A percentile compares a stretch with the other conserved stretches of the same genome.
phyloP scores from a whole-genome alignment of 2,888 invertebrate genomes.

The Aspidiotus destructor region DNA sequence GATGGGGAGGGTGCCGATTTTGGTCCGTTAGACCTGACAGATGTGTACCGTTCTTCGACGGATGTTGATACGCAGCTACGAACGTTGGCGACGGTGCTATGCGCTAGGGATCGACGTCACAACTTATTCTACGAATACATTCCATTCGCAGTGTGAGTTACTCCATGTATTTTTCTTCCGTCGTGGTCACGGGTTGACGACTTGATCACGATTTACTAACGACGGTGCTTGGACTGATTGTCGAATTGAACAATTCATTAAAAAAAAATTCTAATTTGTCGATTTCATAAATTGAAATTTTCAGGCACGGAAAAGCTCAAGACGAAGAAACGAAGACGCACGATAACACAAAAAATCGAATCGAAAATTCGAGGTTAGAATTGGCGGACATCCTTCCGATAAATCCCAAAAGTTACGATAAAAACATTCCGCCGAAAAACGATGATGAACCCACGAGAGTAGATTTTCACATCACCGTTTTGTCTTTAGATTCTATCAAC shows the following conservation, averaged over 20 bases:
- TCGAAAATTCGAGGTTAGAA: constrained; percentile 56
- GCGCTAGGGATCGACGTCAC: constrained; percentile 37
- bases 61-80: constrained; percentile 37
- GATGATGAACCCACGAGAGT: constrained; percentile 78
- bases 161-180: not conserved
- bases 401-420: constrained; percentile 77
- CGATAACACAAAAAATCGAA: constrained; percentile 30
- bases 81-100: constrained; percentile 36
- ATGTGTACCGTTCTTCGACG: constrained; percentile 11
- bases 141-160: constrained; percentile 8
- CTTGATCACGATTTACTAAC: too few species aligned
- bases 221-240: too few species aligned
- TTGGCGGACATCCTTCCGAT: constrained; percentile 75
- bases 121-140: constrained; percentile 37
- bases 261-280: too few species aligned
- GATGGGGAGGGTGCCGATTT: constrained; percentile 35
- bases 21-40: constrained; percentile 10
- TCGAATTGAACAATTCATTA: too few species aligned
- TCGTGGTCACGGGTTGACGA: too few species aligned
- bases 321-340: not conserved
- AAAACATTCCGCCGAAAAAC: constrained; percentile 77
- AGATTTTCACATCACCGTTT: constrained; percentile 81
- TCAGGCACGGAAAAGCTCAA: constrained; percentile 16
- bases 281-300: not conserved
- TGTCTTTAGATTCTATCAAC: constrained; percentile 87